These are phyloP conservation scores for Peromyscus nudipes DNA, from an alignment of 2,797 vertebrate species.

Conservation along the genomic window DNA sequence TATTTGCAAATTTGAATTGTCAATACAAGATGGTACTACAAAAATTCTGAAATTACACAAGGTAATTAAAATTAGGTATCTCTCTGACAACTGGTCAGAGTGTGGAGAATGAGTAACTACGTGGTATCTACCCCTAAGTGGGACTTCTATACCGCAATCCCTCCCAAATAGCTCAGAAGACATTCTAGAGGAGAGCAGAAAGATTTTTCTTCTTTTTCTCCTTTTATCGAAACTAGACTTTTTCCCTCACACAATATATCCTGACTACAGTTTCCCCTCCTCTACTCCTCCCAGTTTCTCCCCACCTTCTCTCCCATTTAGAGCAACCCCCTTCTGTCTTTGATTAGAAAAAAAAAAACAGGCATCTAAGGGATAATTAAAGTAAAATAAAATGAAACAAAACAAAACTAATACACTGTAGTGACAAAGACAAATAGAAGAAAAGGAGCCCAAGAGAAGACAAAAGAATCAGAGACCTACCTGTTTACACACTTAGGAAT, in stretches of 20 bases:
- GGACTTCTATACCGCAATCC: not conserved
- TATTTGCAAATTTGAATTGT: conserved; percentile 60
- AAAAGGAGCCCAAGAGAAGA: not conserved
- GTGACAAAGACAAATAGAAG: not conserved
- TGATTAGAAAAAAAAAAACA: not conserved
- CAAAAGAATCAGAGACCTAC: not conserved
- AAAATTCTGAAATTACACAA: conserved; percentile 2
- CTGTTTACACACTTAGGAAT: not conserved
- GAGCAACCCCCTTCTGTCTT: not conserved
- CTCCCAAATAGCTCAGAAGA: not conserved
- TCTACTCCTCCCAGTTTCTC: not conserved
- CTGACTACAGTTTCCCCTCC: not conserved
- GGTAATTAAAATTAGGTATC: not conserved
- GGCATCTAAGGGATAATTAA: not conserved
- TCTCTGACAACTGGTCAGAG: not conserved
- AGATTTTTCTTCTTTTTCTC: not conserved
- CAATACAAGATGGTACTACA: conserved; percentile 81
- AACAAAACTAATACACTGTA: not conserved
- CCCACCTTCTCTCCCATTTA: not conserved
- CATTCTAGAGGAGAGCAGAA: too few species aligned
- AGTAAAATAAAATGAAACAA: not conserved
- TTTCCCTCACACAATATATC: not conserved
- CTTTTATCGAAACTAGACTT: not conserved
- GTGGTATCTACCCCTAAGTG: not conserved
- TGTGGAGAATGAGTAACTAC: not conserved